Base-by-base conservation (phyloP, 2,797 vertebrate genomes). In the Tragelaphus eurycerus region DNA sequence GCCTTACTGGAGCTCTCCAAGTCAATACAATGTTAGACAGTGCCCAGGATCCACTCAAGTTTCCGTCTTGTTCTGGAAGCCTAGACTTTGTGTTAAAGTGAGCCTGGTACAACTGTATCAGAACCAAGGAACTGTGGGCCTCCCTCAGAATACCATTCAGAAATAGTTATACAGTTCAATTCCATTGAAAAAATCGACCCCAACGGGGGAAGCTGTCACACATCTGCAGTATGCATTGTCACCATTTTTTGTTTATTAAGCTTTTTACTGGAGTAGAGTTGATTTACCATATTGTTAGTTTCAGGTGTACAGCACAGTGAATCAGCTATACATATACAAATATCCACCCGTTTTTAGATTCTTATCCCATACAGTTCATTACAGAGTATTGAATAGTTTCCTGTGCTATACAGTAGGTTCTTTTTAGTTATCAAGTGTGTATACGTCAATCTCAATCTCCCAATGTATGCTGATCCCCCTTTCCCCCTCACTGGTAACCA, bases 171-270 rank as follows among this genome's bases (percentile, higher is more conserved):
- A 21, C 34, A 31, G 15, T 93, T 90, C 16, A 4, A 12, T 64
- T 86, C 84, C 46, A 17, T 19, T 89, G 50, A 95, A 93, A 96
- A 95, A 64, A 25, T 54, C 12, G 48, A 71, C 27, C 19, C 17
- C 29, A 31, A 8, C 2, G 31, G 52, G 86, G 27, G 83, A 84
- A 78, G 16, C 21, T 79, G 74, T 79, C 23, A 38, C 14, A 29
- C 9, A 12, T 27, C 29, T 14, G 29, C n/a, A 29, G 29, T 17
- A 34, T 4, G 19, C 11, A 10, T 16, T 46, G 4, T 71, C 25
- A 15, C 10, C 0, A 4, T 59, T 81, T 89, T 8, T 52, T n/a
- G 76, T 79, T 79, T n/a, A 12, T 79, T 52, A 2, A 79, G 10
- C 17, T 21, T 52, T 50, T 52, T 79, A 11, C 3, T 50, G 15